Evolutionary conservation across 1,140 invertebrate genomes (phyloP), one percentile per base, ranked within the genome.

Genomic region (Drosophila grimshawi): DNA sequence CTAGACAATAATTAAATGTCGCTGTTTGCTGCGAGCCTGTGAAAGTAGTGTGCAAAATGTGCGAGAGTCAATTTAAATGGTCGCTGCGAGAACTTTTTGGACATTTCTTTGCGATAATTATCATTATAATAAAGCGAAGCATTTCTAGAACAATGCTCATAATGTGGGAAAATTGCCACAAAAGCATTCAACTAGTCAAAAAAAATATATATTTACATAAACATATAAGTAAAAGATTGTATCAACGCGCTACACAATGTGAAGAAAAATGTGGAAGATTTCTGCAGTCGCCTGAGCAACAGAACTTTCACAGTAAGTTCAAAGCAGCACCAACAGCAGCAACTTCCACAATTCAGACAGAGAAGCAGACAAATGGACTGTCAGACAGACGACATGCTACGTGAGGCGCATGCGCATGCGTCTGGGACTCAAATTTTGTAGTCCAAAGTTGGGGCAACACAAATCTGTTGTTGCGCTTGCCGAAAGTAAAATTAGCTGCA

Each of bases 271-370:
- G 49, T 56, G 57, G 29, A 60, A 83, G 83, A 88, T 80, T 82
- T 88, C 80, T 82, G 75, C 77, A 88, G 74, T 71, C 51, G 48
- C 49, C 35, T n/a, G 64, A 64, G 51, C 52, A 35, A 63, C 61
- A 89, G 80, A 88, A 88, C 83, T 88, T 88, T 88, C 85, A 80
- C 83, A 76, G 78, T 82, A 86, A 86, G 79, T 86, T 89, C 72
- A 88, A 77, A 82, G 76, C 59, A 76, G 61, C 69, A 68, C 27
- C 56, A 46, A 39, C 64, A 67, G 19, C 60, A 59, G 5, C 48
- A 19, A 19, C 19, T 19, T 19, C 19, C 48, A 61, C 32, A 53
- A 56, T 46, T 57, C 43, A 62, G 33, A 59, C 30, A 11, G 29
- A 48, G 32, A 29, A 6, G 5, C 7, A 11, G 11, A 27, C 43